A percentile compares a stretch with the other conserved stretches of the same genome.
phyloP scores from a whole-genome alignment of 2,888 invertebrate genomes.

The Nemoura dubitans region DNA sequence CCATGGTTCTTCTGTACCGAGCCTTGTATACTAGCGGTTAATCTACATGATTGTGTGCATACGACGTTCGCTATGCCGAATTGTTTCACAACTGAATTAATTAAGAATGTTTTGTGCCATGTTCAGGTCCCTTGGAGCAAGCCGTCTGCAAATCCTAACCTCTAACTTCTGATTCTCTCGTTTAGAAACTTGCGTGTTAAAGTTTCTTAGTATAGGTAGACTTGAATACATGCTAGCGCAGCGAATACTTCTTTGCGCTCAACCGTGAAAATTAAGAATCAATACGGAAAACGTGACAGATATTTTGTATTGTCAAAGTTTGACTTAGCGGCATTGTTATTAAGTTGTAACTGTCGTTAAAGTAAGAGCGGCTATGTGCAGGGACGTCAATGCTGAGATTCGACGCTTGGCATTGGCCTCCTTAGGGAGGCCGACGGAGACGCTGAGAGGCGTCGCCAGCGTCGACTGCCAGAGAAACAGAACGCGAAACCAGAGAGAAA shows the following conservation, averaged over 20 bases:
- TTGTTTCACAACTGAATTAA: not conserved
- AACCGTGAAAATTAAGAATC: not conserved
- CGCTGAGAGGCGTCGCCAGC: not conserved
- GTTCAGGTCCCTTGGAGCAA: not conserved
- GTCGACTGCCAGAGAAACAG: not conserved
- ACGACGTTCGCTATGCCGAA: not conserved
- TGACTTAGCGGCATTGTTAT: not conserved
- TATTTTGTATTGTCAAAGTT: conserved; percentile 2
- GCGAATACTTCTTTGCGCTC: not conserved
- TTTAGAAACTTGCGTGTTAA: not conserved
- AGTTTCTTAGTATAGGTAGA: not conserved
- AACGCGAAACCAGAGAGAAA: not conserved
- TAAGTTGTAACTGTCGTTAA: conserved; percentile 1
- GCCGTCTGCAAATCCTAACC: not conserved
- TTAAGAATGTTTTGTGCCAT: not conserved
- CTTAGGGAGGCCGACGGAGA: not conserved
- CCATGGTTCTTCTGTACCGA: not conserved
- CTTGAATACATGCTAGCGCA: no score
- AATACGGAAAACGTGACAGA: conserved; percentile 13
- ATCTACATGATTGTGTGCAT: not conserved
- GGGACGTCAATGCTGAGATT: not conserved
- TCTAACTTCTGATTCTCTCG: not conserved
- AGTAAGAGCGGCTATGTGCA: not conserved
- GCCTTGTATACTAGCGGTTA: not conserved
- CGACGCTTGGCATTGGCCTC: not conserved